phyloP scores from a whole-genome alignment of 2,888 invertebrate species.

The Biston betularia region DNA sequence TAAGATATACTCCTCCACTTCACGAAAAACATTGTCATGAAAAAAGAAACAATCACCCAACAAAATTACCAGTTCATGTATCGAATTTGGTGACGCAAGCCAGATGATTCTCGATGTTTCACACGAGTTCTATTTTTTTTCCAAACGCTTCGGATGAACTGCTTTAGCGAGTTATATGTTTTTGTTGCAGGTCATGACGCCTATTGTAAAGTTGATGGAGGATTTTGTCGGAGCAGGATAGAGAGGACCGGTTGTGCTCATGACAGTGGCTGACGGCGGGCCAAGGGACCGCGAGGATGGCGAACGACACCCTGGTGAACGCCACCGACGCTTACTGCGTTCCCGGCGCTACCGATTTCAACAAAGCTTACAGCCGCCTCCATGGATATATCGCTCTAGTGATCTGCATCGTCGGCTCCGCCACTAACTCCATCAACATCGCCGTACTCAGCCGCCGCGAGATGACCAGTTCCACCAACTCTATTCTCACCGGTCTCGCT shows the following conservation, averaged over 20 bases:
- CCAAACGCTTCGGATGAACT: not conserved
- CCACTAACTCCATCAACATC: conserved; percentile 97
- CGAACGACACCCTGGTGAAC: conserved; percentile 54
- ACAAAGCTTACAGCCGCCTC: conserved; percentile 88
- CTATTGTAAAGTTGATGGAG: not conserved
- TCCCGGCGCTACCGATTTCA: conserved; percentile 86
- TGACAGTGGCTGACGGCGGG: conserved; percentile 53
- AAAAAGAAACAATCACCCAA: conserved; percentile 31
- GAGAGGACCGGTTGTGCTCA: conserved; percentile 48
- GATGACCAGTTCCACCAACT: conserved; percentile 96
- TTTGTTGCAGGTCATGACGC: conserved; percentile 63
- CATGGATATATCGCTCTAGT: conserved; percentile 95
- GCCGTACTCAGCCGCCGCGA: conserved; percentile 95
- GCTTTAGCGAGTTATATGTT: conserved; percentile 34
- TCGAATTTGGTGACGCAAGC: conserved; percentile 14
- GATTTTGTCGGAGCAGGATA: conserved; percentile 25
- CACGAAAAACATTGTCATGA: conserved; percentile 31
- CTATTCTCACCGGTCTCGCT: conserved; percentile 95
- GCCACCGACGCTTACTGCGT: conserved; percentile 83
- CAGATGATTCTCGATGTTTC: not conserved
- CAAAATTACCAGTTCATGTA: conserved; percentile 22
- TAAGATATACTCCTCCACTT: conserved; percentile 40
- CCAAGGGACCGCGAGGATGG: conserved; percentile 62
- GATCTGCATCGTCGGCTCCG: conserved; percentile 95
- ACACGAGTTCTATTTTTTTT: conserved; percentile 11